Conservation (phyloP, 2,888 invertebrate genomes). For the Emmelina monodactyla region DNA sequence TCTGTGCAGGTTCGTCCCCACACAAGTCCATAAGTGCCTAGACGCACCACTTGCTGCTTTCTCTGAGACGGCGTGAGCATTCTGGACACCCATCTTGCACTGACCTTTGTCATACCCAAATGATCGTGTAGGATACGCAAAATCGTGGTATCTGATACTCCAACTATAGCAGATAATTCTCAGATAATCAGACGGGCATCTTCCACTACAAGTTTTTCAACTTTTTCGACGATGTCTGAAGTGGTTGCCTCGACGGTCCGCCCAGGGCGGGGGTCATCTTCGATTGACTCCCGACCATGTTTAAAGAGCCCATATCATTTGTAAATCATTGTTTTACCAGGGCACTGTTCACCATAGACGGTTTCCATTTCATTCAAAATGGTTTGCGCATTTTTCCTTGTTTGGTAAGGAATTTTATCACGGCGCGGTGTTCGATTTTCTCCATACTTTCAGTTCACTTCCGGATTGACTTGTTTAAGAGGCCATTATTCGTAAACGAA, state of each 20-base stretch:
- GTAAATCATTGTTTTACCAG: too few species aligned
- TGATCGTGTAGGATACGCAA: slow-evolving; percentile 9
- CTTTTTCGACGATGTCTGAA: slow-evolving; percentile 12
- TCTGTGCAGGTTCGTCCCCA: neutral
- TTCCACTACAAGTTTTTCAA: slow-evolving; percentile 13
- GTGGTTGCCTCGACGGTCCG: slow-evolving; percentile 10
- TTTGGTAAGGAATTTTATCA: slow-evolving; percentile 2
- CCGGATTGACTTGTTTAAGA: too few species aligned
- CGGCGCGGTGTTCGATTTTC: too few species aligned
- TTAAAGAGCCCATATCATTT: slow-evolving; percentile 11
- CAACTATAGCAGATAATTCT: slow-evolving; percentile 11
- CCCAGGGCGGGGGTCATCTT: slow-evolving; percentile 10
- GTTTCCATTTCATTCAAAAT: too few species aligned
- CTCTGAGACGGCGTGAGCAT: slow-evolving; percentile 2
- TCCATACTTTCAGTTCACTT: too few species aligned
- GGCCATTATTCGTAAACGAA: too few species aligned
- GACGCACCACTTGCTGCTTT: neutral
- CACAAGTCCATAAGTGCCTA: neutral
- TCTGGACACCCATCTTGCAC: neutral
- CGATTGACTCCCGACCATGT: slow-evolving; percentile 10
- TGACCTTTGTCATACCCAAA: slow-evolving; percentile 7
- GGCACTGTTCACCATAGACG: slow-evolving; percentile 11
- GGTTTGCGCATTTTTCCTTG: slow-evolving; percentile 9
- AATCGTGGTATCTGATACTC: slow-evolving; percentile 8
- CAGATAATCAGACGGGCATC: slow-evolving; percentile 8